phyloP scores from a whole-genome alignment of 2,888 invertebrate genomes.

The Tanypteryx hageni region DNA sequence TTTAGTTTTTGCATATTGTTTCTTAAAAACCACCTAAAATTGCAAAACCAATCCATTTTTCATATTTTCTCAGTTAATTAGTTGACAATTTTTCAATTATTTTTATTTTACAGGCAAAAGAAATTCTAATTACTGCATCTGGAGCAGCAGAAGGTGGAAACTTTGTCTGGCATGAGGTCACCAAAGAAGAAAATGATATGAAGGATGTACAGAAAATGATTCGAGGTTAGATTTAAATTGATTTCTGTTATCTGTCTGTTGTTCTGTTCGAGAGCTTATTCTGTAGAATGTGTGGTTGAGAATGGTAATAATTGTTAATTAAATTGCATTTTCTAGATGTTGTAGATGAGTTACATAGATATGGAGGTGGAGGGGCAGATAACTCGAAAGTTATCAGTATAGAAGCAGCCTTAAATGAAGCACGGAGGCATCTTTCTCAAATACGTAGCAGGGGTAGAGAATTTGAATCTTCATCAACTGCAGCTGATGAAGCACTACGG shows the following conservation, averaged over 20 bases:
- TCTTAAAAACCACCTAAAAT: too few relatives aligned
- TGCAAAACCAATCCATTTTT: too few relatives aligned
- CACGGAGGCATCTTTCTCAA: conserved; percentile 72
- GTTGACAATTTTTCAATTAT: background rate
- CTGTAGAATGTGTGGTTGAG: background rate
- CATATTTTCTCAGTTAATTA: too few relatives aligned
- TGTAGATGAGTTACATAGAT: conserved; percentile 70
- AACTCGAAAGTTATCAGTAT: conserved; percentile 71
- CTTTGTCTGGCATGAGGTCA: conserved; percentile 57
- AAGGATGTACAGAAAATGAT: conserved; percentile 49
- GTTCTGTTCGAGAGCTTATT: background rate
- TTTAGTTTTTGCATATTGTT: too few relatives aligned
- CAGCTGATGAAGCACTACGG: conserved; percentile 68
- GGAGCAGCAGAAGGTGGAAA: conserved; percentile 38
- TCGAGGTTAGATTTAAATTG: conserved; percentile 3
- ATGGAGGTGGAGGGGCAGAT: conserved; percentile 70
- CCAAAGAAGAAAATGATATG: conserved; percentile 42
- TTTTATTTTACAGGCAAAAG: conserved; percentile 72
- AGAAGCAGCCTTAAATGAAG: conserved; percentile 72
- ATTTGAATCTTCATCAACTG: conserved; percentile 66
- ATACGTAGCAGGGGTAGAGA: conserved; percentile 72
- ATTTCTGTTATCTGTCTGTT: background rate
- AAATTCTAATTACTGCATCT: conserved; percentile 69
- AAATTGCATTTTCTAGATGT: conserved; percentile 69
- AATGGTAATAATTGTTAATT: background rate